Conservation (phyloP, 2,797 vertebrate genomes). For the Liasis olivaceus region DNA sequence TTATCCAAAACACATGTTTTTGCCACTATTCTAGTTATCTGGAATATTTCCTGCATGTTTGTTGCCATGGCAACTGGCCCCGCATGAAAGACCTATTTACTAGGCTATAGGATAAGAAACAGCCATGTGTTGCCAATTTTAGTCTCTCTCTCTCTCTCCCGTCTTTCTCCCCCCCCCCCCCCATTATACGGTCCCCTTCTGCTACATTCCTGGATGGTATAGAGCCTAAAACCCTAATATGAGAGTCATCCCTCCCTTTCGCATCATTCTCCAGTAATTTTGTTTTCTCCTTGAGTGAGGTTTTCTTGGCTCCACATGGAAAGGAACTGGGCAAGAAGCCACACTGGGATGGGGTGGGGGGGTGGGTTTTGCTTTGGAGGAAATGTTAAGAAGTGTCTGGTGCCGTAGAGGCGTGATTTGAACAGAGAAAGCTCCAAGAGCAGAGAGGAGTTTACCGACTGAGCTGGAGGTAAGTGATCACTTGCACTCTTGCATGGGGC, state of each 20-base stretch:
- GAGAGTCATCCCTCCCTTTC: conserved; percentile 48
- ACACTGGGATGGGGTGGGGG: conserved; percentile 41
- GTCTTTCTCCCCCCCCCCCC: neutral
- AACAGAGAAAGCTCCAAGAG: conserved; percentile 6
- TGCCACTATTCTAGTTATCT: conserved; percentile 76
- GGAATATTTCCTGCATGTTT: conserved; percentile 79
- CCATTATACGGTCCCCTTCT: neutral
- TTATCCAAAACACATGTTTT: conserved; percentile 80
- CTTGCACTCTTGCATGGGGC: neutral
- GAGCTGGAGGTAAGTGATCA: conserved; percentile 45
- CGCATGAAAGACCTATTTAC: conserved; percentile 72
- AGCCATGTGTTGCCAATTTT: conserved; percentile 79
- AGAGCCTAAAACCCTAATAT: conserved; percentile 30
- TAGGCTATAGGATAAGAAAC: conserved; percentile 66
- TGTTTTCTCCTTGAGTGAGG: conserved; percentile 41
- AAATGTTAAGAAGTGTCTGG: conserved; percentile 55
- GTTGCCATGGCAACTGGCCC: conserved; percentile 73
- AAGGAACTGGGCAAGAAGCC: conserved; percentile 56
- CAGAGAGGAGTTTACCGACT: conserved; percentile 10
- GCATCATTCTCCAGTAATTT: conserved; percentile 22
- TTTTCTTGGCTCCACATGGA: conserved; percentile 47
- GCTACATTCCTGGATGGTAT: conserved; percentile 10
- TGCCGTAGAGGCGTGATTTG: conserved; percentile 28
- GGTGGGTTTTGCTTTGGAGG: conserved; percentile 46
- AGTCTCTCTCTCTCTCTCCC: conserved; percentile 16